These are phyloP conservation scores for Pelobates fuscus DNA, from an alignment of 2,113 vertebrate species.

Conservation along the genomic window DNA sequence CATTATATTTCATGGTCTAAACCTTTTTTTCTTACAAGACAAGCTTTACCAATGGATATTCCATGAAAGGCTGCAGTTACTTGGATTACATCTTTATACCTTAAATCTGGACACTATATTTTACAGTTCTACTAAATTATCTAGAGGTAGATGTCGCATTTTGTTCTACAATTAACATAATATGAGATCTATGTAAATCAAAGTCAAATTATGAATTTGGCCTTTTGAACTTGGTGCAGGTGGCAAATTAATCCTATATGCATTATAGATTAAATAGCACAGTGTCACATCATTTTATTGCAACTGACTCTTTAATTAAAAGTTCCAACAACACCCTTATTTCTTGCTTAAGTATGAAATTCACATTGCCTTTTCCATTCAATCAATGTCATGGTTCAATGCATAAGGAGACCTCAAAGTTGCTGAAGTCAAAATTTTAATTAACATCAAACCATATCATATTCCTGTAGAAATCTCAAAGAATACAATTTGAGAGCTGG, in stretches of 20 bases:
- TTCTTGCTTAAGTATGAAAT: slow-evolving; percentile 9
- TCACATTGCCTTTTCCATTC: slow-evolving; percentile 29
- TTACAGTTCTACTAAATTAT: no score
- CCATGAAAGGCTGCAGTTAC: no score
- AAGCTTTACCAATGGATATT: no score
- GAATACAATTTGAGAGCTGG: background rate
- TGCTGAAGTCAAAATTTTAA: slow-evolving; percentile 25
- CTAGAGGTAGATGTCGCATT: no score
- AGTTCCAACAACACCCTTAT: slow-evolving; percentile 18
- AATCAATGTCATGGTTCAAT: slow-evolving; percentile 27
- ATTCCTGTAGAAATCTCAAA: background rate
- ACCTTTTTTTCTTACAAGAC: no score
- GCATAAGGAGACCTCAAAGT: slow-evolving; percentile 19
- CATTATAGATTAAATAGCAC: slow-evolving; percentile 32
- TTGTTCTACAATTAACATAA: no score
- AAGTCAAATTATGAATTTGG: slow-evolving; percentile 30
- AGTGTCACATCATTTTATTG: slow-evolving; percentile 28
- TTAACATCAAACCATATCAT: slow-evolving; percentile 14
- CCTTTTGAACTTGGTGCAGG: slow-evolving; percentile 15
- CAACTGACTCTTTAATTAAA: slow-evolving; percentile 31
- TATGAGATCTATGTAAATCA: background rate
- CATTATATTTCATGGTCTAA: no score
- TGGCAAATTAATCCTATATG: slow-evolving; percentile 23
- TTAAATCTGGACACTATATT: no score
- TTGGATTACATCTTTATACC: no score